Base-by-base conservation (phyloP, 37 sponge, comb jelly and placozoan genomes). In the Sycon ciliatum region DNA sequence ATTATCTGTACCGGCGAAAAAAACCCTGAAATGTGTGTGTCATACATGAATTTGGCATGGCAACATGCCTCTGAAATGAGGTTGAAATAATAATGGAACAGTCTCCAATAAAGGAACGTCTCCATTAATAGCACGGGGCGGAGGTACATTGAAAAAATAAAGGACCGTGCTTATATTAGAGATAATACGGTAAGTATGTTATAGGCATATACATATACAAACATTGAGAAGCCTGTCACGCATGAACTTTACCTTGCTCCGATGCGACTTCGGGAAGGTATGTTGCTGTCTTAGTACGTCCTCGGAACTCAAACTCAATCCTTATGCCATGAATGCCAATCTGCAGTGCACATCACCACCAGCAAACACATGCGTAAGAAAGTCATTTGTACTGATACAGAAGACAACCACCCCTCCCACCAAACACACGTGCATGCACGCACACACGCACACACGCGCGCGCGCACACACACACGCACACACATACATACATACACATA, bases 211-310 rank as follows among this genome's bases (percentile, higher is more conserved):
- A 65, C 36, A 1, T 38, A 3, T 38, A 65, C 74, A 65, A 7
- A 39, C 74, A 36, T 39, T 2, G 36, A 29, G 1, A 2, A 20
- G 3, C 24, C 1, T n/a, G n/a, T 18, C 49, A 42, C 49, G 13
- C 49, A 42, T 13, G 13, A 13, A 42, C 16, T 38, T 9, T 35
- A 83, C 85, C 93, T 70, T 88, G 89, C 27, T 97, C 99, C 26
- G 4, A n/a, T 9, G 93, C 85, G n/a, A 97, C 89, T 60, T 97
- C 99, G 3, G 99, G 99, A 6, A 97, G 87, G 53, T 92, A 97
- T 3, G 99, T 97, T 3, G 99, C 99, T 29, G 85, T 85, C 79
- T 71, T 83, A 27, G 26, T 22, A 4, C 31, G 29, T 2, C 76
- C 68, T 22, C 71, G 38, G 7, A 73, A 34, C 1, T 68, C 57